Evolutionary conservation across 2,888 invertebrate species (phyloP).

Genomic region (Hyposoter didymator): DNA sequence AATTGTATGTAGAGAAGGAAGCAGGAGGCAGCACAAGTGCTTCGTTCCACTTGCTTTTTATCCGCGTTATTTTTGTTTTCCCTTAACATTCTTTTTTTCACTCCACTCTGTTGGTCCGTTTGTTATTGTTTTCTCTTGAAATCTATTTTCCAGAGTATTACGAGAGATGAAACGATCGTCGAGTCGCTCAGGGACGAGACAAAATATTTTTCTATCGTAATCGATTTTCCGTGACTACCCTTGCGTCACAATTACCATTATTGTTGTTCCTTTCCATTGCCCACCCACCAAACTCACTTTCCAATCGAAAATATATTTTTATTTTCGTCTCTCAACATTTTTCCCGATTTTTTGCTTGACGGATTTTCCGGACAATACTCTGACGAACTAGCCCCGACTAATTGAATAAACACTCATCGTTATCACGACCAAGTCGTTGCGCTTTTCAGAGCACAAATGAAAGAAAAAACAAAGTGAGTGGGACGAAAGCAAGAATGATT

Average conservation of each 20-base stretch:
- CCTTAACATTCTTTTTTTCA: constrained; percentile 2
- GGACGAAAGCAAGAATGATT: neutral
- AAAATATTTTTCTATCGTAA: constrained; percentile 38
- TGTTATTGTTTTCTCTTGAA: constrained; percentile 42
- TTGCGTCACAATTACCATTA: constrained; percentile 13
- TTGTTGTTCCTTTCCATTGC: neutral
- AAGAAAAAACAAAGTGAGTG: neutral
- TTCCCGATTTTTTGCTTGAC: neutral
- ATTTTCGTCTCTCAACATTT: neutral
- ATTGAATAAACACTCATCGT: too few relatives aligned
- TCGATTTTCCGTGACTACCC: constrained; percentile 24
- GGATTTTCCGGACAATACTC: neutral
- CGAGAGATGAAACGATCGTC: constrained; percentile 32
- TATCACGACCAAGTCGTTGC: neutral
- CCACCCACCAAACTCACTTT: neutral
- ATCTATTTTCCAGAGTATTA: constrained; percentile 39
- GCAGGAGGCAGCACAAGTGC: constrained; percentile 28
- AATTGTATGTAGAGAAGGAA: constrained; percentile 3
- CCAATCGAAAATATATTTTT: neutral
- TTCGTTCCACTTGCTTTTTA: constrained; percentile 4
- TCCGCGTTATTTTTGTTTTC: neutral
- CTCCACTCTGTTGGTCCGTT: constrained; percentile 21
- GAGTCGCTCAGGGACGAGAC: neutral
- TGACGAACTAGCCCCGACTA: neutral
- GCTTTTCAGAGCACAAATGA: neutral